Conservation (phyloP, 1,140 invertebrate species). For the Scaptomyza hsui region DNA sequence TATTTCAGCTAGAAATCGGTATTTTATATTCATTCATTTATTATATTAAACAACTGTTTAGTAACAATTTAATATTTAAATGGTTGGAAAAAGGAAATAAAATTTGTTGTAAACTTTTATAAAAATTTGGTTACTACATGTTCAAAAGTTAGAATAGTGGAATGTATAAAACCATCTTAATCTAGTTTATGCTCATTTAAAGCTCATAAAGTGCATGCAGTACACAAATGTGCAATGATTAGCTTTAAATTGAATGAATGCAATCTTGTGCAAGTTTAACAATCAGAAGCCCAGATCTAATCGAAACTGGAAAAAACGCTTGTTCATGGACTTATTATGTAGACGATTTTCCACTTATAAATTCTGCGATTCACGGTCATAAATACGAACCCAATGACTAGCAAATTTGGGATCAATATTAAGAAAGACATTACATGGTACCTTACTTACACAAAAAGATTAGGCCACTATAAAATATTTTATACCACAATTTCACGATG, state of each 20-base stretch:
- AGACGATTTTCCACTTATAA: conserved; percentile 16
- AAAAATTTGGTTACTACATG: too few species aligned
- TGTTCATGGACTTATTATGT: conserved; percentile 25
- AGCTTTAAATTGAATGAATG: conserved; percentile 15
- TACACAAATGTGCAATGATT: conserved; percentile 4
- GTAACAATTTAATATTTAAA: too few species aligned
- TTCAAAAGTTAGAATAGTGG: too few species aligned
- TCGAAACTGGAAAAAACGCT: conserved; percentile 17
- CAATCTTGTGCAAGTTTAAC: conserved; percentile 2
- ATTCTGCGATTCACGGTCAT: conserved; percentile 38
- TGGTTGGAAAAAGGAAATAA: too few species aligned
- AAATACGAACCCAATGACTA: conserved; percentile 51
- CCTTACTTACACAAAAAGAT: background rate
- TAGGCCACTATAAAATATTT: background rate
- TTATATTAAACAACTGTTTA: too few species aligned
- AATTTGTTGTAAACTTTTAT: too few species aligned
- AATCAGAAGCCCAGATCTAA: conserved; percentile 53
- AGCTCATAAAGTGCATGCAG: background rate
- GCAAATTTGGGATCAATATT: conserved; percentile 39
- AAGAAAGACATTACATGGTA: conserved; percentile 14
- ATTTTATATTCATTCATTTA: too few species aligned
- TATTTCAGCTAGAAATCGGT: too few species aligned
- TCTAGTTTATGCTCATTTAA: background rate
- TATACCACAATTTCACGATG: background rate
- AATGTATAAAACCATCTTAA: too few species aligned